Evolutionary conservation across 2,113 vertebrate species (phyloP).

Genomic region (Empidonax traillii): DNA sequence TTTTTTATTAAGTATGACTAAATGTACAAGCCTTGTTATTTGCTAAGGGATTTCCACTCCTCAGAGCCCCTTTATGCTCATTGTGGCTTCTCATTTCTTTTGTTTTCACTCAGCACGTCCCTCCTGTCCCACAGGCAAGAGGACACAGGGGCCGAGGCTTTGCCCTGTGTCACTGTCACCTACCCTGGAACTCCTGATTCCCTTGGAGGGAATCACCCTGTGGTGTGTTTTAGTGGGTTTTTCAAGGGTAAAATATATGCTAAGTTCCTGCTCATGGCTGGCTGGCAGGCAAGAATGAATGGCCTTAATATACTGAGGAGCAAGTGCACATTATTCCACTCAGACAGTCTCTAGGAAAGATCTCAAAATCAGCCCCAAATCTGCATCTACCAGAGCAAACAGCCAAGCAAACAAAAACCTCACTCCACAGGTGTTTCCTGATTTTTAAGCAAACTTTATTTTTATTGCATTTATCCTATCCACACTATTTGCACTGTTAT

Average conservation of each 20-base stretch:
- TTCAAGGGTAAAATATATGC: not conserved
- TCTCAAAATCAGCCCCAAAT: not conserved
- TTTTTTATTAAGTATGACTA: slow-evolving; percentile 14
- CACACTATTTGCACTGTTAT: not conserved
- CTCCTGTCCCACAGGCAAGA: not conserved
- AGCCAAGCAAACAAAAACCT: not conserved
- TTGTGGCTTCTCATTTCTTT: fast-evolving
- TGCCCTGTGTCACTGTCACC: not conserved
- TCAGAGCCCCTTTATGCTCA: not conserved
- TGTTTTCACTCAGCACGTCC: not conserved
- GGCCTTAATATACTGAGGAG: not conserved
- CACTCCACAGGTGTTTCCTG: not conserved
- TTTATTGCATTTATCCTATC: not conserved
- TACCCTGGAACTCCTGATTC: not conserved
- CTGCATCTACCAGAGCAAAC: not conserved
- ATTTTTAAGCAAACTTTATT: not conserved
- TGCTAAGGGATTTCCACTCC: not conserved
- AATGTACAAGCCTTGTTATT: not conserved
- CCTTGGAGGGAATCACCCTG: not conserved
- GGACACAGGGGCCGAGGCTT: fast-evolving
- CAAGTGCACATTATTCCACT: not conserved
- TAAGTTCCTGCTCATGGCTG: not conserved
- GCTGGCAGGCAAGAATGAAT: not conserved
- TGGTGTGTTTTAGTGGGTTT: not conserved
- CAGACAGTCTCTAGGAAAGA: not conserved